A percentile compares a stretch with the other conserved stretches of the same genome.
Conservation (phyloP, 2,113 vertebrate genomes). For the Neotoma lepida region DNA sequence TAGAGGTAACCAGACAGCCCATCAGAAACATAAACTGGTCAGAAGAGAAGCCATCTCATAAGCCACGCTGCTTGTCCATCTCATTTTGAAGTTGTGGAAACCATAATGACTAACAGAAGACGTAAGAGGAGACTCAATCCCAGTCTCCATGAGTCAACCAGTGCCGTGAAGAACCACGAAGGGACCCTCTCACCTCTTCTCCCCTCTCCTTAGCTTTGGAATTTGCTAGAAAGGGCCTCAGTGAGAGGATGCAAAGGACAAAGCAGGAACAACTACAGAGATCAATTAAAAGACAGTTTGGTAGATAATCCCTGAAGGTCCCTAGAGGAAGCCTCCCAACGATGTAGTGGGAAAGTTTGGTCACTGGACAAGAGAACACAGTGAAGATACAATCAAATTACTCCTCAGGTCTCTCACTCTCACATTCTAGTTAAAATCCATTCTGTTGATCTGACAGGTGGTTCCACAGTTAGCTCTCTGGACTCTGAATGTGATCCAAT, state of each 20-base stretch:
- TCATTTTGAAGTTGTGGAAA: neutral
- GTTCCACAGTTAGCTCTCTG: neutral
- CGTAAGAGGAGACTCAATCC: neutral
- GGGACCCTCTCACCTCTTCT: neutral
- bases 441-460: neutral
- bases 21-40: neutral
- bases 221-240: neutral
- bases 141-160: neutral
- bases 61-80: neutral
- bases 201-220: neutral
- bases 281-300: neutral
- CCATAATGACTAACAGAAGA: neutral
- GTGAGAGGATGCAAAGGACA: neutral
- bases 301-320: neutral
- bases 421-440: slow-evolving; percentile 33
- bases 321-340: neutral
- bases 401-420: neutral
- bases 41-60: neutral
- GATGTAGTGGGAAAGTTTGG: neutral
- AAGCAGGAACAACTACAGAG: neutral
- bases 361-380: neutral
- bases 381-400: neutral
- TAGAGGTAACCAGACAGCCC: neutral
- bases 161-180: neutral
- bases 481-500: slow-evolving; percentile 37